A percentile compares a stretch with the other conserved stretches of the same genome.
phyloP scores from a whole-genome alignment of 2,113 vertebrate genomes.

The Scartelaos histophorus region DNA sequence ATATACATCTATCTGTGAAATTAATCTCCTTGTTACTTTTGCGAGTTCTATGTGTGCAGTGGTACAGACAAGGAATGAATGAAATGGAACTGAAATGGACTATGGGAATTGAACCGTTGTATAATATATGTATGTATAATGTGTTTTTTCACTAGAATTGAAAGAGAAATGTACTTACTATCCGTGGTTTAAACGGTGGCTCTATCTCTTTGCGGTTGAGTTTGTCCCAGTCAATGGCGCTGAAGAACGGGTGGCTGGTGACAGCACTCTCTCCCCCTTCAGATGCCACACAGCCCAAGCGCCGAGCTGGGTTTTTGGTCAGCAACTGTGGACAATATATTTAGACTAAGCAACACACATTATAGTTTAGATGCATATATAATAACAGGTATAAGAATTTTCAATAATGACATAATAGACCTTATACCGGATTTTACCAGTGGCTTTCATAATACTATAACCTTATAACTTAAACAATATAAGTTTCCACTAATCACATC shows the following conservation, averaged over 20 bases:
- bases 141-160: background rate
- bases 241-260: slow-evolving; percentile 86
- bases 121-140: too few relatives aligned
- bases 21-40: background rate
- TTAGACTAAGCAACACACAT: background rate
- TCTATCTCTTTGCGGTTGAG: slow-evolving; percentile 87
- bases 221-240: slow-evolving; percentile 87
- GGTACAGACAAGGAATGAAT: background rate
- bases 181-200: slow-evolving; percentile 93
- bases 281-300: slow-evolving; percentile 84
- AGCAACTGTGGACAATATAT: slow-evolving; percentile 81
- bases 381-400: background rate
- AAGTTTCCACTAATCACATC: too few relatives aligned
- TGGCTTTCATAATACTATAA: too few relatives aligned
- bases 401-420: too few relatives aligned
- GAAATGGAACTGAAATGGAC: background rate
- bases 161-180: slow-evolving; percentile 77
- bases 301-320: slow-evolving; percentile 89
- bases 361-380: background rate
- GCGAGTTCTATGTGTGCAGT: background rate
- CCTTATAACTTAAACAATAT: too few relatives aligned
- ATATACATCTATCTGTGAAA: too few relatives aligned
- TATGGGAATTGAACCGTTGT: background rate
- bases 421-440: too few relatives aligned
- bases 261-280: slow-evolving; percentile 86